Base-by-base conservation (phyloP, 35 echinoderm and acorn worm species). In the Holothuria glaberrima region DNA sequence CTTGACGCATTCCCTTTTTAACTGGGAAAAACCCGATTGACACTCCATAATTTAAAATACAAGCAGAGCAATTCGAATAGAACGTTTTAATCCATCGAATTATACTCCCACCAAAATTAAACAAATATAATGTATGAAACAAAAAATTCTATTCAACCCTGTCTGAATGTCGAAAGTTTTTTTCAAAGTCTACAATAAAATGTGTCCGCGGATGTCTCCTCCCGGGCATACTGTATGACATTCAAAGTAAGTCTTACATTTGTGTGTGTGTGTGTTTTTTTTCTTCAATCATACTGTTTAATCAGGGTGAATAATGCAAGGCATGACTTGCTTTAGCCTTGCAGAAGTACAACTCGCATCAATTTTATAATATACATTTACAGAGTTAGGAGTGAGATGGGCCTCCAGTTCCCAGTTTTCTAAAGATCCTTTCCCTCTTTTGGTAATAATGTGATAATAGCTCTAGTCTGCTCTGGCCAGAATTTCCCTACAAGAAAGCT, bases 301-400 rank as follows among this genome's bases (percentile, higher is more conserved):
- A 32, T 41, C 19, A 41, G 58, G 14, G 36, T 87, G 84, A 24
- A 85, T 85, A 10, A 85, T 56, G 59, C 27, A n/a, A 28, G 60
- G 60, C 20, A 87, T 0, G 17, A 87, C 84, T 68, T 62, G 28
- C 33, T 68, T 65, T n/a, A n/a, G n/a, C n/a, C n/a, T n/a, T n/a
- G n/a, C n/a, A 16, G 84, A 32, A 17, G 68, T 24, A 46, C 60
- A 87, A 21, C 33, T 68, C 7, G 84, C 33, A 66, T 6, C 84
- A 34, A 70, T 87, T 87, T 87, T 87, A 87, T 18, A 62, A 36
- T 87, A 13, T 16, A 87, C 84, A 87, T 87, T 87, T 31, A 87
- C n/a, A n/a, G n/a, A n/a, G n/a, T n/a, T n/a, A n/a, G 17, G 5
- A 69, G 38, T 17, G 60, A 66, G 30, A 67, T 87, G 6, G 84